Conservation (phyloP, 2,797 vertebrate genomes). For the Dendrocincla tyrannina region DNA sequence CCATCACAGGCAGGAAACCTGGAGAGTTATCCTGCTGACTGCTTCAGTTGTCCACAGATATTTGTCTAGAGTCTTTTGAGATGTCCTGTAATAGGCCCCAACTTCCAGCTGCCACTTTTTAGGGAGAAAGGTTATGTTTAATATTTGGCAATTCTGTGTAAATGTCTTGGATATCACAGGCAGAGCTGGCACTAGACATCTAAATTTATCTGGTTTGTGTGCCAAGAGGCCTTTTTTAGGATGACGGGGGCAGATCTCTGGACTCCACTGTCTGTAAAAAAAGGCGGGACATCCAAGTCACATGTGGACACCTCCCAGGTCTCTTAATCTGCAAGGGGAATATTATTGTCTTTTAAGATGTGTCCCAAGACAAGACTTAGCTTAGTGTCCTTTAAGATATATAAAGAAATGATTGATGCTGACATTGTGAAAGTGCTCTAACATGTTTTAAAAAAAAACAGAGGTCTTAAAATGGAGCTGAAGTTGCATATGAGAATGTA, state of each 20-base stretch:
- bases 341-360: neutral
- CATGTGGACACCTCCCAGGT: neutral
- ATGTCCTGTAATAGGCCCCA: neutral
- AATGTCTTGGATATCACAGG: neutral
- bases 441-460: neutral
- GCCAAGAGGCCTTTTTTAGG: neutral
- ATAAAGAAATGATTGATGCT: neutral
- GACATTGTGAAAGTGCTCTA: neutral
- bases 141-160: constrained; percentile 4
- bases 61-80: neutral
- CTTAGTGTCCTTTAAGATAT: neutral
- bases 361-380: neutral
- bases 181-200: neutral
- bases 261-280: neutral
- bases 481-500: neutral
- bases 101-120: neutral
- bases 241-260: neutral
- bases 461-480: neutral
- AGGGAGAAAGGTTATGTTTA: constrained; percentile 4
- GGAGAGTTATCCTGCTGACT: neutral
- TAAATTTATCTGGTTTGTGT: neutral
- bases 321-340: neutral
- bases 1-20: neutral
- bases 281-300: neutral
- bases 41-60: neutral